Base-by-base conservation (phyloP, 1,140 invertebrate species). In the Chironomus striatipennis region DNA sequence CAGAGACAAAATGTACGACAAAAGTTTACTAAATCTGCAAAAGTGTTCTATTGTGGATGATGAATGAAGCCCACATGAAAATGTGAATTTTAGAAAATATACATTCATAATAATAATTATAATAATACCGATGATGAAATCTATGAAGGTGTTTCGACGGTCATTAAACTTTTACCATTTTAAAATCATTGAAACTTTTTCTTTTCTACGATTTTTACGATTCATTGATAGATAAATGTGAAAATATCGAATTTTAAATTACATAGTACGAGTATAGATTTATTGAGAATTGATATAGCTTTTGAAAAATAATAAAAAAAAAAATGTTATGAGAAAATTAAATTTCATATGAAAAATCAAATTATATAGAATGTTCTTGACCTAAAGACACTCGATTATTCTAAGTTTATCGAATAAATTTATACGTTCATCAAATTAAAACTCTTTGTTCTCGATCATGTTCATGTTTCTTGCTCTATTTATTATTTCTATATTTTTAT, bases 381-480 rank as follows among this genome's bases (percentile, higher is more conserved):
- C 47, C 47, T 57, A 57, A 57, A 57, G 47, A 57, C 47, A n/a
- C 47, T 57, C n/a, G 47, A n/a, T 57, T 57, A n/a, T 5, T 57
- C 47, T n/a, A 12, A 15, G 12, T 57, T 57, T n/a, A 57, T 57
- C 47, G 47, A n/a, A 15, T 57, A 34, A 34, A 34, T 2, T n/a
- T n/a, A n/a, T n/a, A n/a, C n/a, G n/a, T n/a, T 34, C 24, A 34
- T 34, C 24, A 34, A 34, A 34, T 34, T 34, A 34, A 34, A 34
- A 34, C 24, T 34, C 12, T 5, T n/a, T n/a, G 12, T 57, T 57
- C 47, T 57, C 47, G 12, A n/a, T 57, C 24, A 34, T 57, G 47
- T 15, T n/a, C 12, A 57, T n/a, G 47, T n/a, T 57, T 1, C n/a
- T 57, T 57, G 4, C 12, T 57, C 47, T 57, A 57, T n/a, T 57